Evolutionary conservation across 30 jellyfish, hydroid and myxozoan species (phyloP), one percentile per base, ranked within the genome.

Genomic region (Rhopilema esculentum): DNA sequence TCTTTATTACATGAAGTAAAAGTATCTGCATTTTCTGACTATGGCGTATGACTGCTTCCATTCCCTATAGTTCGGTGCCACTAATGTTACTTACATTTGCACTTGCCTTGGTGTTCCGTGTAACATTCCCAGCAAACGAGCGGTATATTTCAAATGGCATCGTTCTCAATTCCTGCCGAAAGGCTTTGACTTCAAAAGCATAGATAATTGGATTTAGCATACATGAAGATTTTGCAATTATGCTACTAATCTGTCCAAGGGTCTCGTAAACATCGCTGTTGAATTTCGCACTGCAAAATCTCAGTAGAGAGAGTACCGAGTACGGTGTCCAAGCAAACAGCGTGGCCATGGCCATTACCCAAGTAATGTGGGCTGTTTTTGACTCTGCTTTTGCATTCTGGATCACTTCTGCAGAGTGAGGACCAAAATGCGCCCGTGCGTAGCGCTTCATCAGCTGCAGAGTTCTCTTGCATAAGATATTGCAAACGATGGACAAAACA

Each of bases 281-380:
- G 22, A 77, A n/a, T 9, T 16, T 48, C 1, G 57, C 31, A 8
- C 77, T 68, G 27, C 30, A 77, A 57, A 51, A 57, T 27, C 76
- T 29, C 20, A 57, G 29, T 31, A 77, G 30, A 8, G 77, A 63
- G 21, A 77, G 27, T 27, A 63, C 67, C 0, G 88, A 77, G 78
- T 77, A 77, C 8, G 88, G 88, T 16, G 64, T 28, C 88, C 88
- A 77, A 2, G 67, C 88, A 8, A 57, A 23, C 64, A 63, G 29
- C 26, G 29, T 50, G 20, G 78, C 78, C 28, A 62, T 30, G 21
- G 88, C 78, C 69, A 67, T 68, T 16, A 77, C 25, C 69, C 62
- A n/a, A 19, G 77, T 65, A 22, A 77, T 23, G 19, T 30, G 65
- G 32, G 64, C 21, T 0, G 40, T 40, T 27, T 31, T 57, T 2